Evolutionary conservation across 2,888 invertebrate species (phyloP), one percentile per base, ranked within the genome.

Genomic region (Agrochola macilenta): DNA sequence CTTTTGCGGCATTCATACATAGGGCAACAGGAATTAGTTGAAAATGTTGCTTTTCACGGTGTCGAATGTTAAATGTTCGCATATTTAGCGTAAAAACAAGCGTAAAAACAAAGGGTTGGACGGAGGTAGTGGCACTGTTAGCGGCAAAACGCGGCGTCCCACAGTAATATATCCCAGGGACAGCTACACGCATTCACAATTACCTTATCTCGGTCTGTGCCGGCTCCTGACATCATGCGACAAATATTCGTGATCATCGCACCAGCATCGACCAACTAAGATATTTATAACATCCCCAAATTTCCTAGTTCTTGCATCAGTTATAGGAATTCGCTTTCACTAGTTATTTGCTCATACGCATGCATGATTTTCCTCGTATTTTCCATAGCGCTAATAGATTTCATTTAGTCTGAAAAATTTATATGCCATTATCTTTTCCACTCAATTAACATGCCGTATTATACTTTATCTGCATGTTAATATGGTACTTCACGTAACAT

Each of bases 181-280:
- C 96, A 95, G 95, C 90, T 93, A 96, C 96, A 95, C 90, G 95
- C 92, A 95, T 96, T 95, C 88, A 95, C 95, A 96, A 95, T 96
- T 95, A 96, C 94, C 93, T 95, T 96, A 96, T 96, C 96, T 93
- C 91, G 84, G 89, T 86, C 88, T 90, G 89, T 88, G 90, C 88
- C 87, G 90, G 90, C 94, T 94, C 91, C 94, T 95, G 94, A 95
- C 95, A 94, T 95, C 95, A 95, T 89, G 88, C 92, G 91, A 95
- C 95, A 94, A 95, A 94, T 93, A 95, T 95, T 94, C 90, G 91
- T 94, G 93, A 94, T 93, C 92, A 84, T 83, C 83, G 77, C 74
- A 77, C 65, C 66, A 74, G 26, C 60, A 69, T 66, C 75, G 58
- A 87, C 80, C 82, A 49, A 64, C 71, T 71, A 70, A 73, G 3